A percentile compares a stretch with the other conserved stretches of the same genome.
Evolutionary conservation across 2,113 vertebrate species (phyloP).

Genomic region (Smithornis capensis): DNA sequence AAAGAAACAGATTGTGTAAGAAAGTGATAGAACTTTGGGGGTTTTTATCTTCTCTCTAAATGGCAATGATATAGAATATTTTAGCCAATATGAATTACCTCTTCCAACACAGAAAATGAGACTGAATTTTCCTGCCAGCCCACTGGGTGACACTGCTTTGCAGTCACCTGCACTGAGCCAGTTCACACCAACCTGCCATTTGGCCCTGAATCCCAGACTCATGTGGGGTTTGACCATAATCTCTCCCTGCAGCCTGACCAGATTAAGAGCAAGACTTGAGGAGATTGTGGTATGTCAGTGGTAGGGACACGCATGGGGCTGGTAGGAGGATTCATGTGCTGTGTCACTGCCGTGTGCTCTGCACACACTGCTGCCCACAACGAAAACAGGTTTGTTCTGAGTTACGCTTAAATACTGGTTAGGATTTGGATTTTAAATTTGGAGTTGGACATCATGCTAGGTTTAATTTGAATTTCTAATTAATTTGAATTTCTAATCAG

Average conservation of each 20-base stretch:
- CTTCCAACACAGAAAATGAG: background rate
- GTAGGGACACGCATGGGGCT: too few species aligned
- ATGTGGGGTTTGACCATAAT: background rate
- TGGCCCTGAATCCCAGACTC: background rate
- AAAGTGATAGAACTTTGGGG: background rate
- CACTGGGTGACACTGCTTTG: background rate
- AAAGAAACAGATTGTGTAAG: background rate
- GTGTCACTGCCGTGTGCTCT: too few species aligned
- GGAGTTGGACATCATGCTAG: too few species aligned
- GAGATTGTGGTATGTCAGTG: too few species aligned
- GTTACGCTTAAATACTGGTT: too few species aligned
- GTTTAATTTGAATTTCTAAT: too few species aligned
- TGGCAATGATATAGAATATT: background rate
- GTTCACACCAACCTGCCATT: background rate
- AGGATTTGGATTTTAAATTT: too few species aligned
- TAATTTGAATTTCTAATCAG: too few species aligned
- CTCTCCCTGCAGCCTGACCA: background rate
- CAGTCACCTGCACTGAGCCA: background rate
- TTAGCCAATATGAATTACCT: background rate
- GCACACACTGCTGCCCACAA: too few species aligned
- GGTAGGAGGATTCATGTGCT: too few species aligned
- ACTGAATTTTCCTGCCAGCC: background rate
- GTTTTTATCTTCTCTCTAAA: background rate
- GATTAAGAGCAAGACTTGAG: background rate
- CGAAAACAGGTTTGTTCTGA: too few species aligned